Evolutionary conservation across 1,140 invertebrate genomes (phyloP).

Genomic region (Drusus annulatus): DNA sequence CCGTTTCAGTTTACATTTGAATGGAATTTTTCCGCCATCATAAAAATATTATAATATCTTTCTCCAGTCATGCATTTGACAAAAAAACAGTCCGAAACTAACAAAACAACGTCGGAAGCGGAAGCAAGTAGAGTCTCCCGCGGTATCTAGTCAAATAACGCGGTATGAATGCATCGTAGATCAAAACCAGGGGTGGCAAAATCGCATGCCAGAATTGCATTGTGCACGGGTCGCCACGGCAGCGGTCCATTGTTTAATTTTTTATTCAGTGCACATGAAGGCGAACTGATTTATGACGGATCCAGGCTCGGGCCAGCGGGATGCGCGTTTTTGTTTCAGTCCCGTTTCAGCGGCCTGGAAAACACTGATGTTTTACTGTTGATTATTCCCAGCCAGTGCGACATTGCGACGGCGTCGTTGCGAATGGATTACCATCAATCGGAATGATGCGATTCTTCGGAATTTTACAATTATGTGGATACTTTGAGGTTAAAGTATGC

Average conservation of each 20-base stretch:
- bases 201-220: conserved; percentile 41
- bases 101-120: conserved; percentile 20
- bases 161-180: conserved; percentile 39
- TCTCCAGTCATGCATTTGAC: too few relatives aligned
- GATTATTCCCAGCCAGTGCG: too few relatives aligned
- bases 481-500: too few relatives aligned
- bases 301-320: conserved; percentile 22
- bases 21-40: too few relatives aligned
- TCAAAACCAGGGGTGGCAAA: conserved; percentile 38
- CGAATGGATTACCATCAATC: too few relatives aligned
- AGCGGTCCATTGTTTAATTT: conserved; percentile 46
- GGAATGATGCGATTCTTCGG: too few relatives aligned
- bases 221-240: conserved; percentile 33
- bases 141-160: conserved; percentile 39
- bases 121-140: conserved; percentile 13
- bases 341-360: conserved; percentile 36
- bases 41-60: too few relatives aligned
- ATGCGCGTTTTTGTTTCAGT: conserved; percentile 38
- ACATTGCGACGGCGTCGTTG: too few relatives aligned
- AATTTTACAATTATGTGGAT: too few relatives aligned
- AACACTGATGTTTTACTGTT: background rate
- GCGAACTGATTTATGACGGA: conserved; percentile 45
- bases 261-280: conserved; percentile 50
- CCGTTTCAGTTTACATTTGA: too few relatives aligned
- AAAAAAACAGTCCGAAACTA: background rate